Evolutionary conservation across 2,797 vertebrate genomes (phyloP).

Genomic region (Lacerta agilis): DNA sequence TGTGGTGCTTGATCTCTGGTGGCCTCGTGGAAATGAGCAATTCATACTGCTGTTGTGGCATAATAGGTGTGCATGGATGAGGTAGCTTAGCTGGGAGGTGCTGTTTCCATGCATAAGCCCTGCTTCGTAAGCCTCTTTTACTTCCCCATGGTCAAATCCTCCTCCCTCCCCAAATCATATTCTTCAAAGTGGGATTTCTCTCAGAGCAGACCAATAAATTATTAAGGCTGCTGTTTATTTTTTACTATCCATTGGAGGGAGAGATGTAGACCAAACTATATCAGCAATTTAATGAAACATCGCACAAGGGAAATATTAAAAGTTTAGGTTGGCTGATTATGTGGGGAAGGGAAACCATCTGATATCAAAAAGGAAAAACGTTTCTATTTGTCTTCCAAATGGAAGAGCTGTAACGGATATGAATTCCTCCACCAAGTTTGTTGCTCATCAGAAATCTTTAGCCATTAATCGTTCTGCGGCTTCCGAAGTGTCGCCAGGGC

Average conservation of each 20-base stretch:
- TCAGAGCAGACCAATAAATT: slow-evolving; percentile 12
- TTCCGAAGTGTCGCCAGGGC: not conserved
- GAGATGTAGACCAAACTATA: not conserved
- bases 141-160: not conserved
- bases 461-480: not conserved
- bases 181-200: not conserved
- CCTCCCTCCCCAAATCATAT: not conserved
- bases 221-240: slow-evolving; percentile 8
- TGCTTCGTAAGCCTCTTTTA: not conserved
- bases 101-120: not conserved
- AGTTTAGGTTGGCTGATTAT: slow-evolving; percentile 26
- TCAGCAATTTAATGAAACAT: slow-evolving; percentile 19
- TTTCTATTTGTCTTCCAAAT: slow-evolving; percentile 49
- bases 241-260: slow-evolving; percentile 10
- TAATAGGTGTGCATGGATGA: no score
- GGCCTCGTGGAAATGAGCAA: no score
- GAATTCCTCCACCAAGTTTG: slow-evolving; percentile 9
- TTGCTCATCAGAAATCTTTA: slow-evolving; percentile 14
- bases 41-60: not conserved
- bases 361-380: slow-evolving; percentile 23
- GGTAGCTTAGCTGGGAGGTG: no score
- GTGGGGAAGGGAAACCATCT: slow-evolving; percentile 46
- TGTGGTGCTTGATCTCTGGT: not conserved
- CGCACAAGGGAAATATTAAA: slow-evolving; percentile 42
- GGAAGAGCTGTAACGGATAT: slow-evolving; percentile 8